Conservation (phyloP, 2,113 vertebrate genomes). For the Pterophyllum scalare region DNA sequence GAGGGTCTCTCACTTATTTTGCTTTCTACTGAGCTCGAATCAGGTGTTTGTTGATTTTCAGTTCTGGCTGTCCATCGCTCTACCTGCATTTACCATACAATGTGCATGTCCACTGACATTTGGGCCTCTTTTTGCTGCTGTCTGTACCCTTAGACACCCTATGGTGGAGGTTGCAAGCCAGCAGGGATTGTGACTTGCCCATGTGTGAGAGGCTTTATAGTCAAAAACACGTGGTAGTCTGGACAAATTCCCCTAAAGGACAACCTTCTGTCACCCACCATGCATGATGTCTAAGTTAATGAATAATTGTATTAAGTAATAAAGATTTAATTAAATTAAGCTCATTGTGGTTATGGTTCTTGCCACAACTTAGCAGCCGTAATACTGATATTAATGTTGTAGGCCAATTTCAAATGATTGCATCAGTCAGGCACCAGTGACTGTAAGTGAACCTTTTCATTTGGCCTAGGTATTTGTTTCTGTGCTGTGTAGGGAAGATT, state of each 20-base stretch:
- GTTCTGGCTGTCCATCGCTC: background rate
- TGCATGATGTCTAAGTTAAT: background rate
- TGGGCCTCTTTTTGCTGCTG: background rate
- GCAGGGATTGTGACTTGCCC: background rate
- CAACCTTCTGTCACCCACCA: no score
- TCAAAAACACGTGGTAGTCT: no score
- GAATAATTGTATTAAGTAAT: background rate
- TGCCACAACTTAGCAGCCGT: background rate
- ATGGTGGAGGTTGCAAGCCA: background rate
- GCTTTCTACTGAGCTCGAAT: background rate
- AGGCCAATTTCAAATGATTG: background rate
- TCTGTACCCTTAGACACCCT: no score
- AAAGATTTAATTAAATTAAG: background rate
- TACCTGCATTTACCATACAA: background rate
- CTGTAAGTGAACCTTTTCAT: background rate
- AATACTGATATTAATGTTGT: background rate
- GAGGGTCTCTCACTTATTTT: no score
- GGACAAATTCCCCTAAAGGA: no score
- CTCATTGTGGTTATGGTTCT: background rate
- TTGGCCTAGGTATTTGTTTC: background rate
- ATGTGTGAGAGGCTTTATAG: no score
- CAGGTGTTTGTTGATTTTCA: background rate
- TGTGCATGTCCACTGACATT: background rate
- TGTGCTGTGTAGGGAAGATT: background rate
- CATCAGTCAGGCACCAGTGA: background rate